A percentile compares a stretch with the other conserved stretches of the same genome.
These are phyloP conservation scores for Merops nubicus DNA, from an alignment of 2,113 vertebrate genomes.

Conservation along the genomic window DNA sequence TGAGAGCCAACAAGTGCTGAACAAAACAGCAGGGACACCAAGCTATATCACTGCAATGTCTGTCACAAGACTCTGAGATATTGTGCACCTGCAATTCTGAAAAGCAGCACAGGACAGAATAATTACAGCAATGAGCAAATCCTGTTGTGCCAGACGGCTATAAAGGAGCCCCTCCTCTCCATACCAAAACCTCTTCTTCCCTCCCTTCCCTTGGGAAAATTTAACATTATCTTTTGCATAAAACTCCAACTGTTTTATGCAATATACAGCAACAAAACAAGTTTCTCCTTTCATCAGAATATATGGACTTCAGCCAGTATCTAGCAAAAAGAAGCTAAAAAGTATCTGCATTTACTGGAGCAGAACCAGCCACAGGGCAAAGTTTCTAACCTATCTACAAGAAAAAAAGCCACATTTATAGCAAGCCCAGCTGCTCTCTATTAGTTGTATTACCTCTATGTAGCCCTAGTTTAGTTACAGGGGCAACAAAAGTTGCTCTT, in stretches of 20 bases:
- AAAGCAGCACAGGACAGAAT: background rate
- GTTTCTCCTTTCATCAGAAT: background rate
- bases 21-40: background rate
- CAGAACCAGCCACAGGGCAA: constrained; percentile 25
- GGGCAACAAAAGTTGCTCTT: background rate
- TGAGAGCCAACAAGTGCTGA: background rate
- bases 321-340: constrained; percentile 15
- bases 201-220: background rate
- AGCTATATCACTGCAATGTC: background rate
- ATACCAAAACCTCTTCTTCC: background rate
- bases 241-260: constrained; percentile 30
- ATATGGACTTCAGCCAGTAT: background rate
- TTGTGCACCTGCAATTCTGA: background rate
- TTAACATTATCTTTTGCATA: constrained; percentile 3
- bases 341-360: constrained; percentile 2
- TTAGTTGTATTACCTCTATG: background rate
- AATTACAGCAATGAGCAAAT: background rate
- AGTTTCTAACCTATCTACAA: background rate
- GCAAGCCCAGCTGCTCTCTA: background rate
- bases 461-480: background rate
- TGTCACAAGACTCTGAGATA: background rate
- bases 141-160: background rate
- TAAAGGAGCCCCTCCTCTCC: background rate
- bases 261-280: background rate
- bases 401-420: background rate